Percentiles rank a stretch among this genome's conserved stretches.
These are phyloP conservation scores for Nycticorax nycticorax DNA, from an alignment of 2,113 vertebrate genomes.

Conservation along the genomic window DNA sequence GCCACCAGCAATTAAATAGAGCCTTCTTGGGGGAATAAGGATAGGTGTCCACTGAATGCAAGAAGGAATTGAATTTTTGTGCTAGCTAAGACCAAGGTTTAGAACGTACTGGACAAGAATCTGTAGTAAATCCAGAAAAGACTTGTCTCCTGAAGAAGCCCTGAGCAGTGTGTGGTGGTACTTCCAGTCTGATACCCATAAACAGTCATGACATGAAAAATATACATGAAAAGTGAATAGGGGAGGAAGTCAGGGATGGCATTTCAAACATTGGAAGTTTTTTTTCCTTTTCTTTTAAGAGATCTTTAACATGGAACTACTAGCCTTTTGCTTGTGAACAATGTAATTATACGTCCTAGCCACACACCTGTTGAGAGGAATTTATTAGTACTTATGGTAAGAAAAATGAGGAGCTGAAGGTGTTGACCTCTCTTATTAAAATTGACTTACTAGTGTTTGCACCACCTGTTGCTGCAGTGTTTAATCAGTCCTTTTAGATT, in stretches of 20 bases:
- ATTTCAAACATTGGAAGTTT: not conserved
- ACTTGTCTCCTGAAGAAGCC: not conserved
- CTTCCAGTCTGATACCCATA: not conserved
- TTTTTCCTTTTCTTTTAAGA: not conserved
- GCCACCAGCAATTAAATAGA: not conserved
- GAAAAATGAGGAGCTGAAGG: slow-evolving; percentile 39
- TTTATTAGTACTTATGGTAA: slow-evolving; percentile 45
- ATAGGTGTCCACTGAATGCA: not conserved
- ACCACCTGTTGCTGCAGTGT: slow-evolving; percentile 58
- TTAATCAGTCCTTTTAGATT: slow-evolving; percentile 42
- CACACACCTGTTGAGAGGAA: slow-evolving; percentile 46
- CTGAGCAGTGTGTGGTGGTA: not conserved
- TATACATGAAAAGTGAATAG: not conserved
- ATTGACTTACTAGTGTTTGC: slow-evolving; percentile 54
- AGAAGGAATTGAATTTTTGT: not conserved
- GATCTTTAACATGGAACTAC: not conserved
- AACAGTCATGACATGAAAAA: not conserved
- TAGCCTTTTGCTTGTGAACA: not conserved
- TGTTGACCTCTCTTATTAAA: slow-evolving; percentile 65
- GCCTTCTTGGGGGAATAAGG: not conserved
- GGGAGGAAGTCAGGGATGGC: not conserved
- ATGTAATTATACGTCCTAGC: not conserved
- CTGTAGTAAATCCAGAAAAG: not conserved
- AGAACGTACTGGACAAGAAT: not conserved
- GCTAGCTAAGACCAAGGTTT: not conserved